A percentile compares a stretch with the other conserved stretches of the same genome.
Evolutionary conservation across 2,888 invertebrate species (phyloP).

Genomic region (Tinea trinotella): DNA sequence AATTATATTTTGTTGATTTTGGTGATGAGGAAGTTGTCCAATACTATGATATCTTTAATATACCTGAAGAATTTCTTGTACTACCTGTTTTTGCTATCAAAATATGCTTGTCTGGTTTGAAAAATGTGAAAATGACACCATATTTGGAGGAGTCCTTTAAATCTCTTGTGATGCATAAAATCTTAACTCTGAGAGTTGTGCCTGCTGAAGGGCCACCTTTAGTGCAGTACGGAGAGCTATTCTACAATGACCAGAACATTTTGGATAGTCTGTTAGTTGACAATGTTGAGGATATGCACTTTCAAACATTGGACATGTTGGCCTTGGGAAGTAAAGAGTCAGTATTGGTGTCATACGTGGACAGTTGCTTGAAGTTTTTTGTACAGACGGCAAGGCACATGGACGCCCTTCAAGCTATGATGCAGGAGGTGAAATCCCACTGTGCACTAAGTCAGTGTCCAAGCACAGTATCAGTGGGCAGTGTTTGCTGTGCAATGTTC

Average conservation of each 20-base stretch:
- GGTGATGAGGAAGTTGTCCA: constrained; percentile 83
- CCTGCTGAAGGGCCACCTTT: constrained; percentile 79
- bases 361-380: constrained; percentile 81
- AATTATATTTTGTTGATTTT: constrained; percentile 86
- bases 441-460: constrained; percentile 66
- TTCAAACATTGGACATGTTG: constrained; percentile 50
- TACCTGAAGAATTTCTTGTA: constrained; percentile 80
- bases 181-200: constrained; percentile 76
- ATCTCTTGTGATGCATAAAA: constrained; percentile 75
- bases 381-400: constrained; percentile 78
- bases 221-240: constrained; percentile 82
- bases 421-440: constrained; percentile 76
- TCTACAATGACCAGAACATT: constrained; percentile 72
- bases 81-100: constrained; percentile 83
- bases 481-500: constrained; percentile 86
- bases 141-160: constrained; percentile 80
- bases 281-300: constrained; percentile 42
- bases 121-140: constrained; percentile 72
- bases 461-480: constrained; percentile 67
- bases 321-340: constrained; percentile 50
- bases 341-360: constrained; percentile 76
- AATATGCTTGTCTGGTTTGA: constrained; percentile 80
- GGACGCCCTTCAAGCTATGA: constrained; percentile 74
- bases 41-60: constrained; percentile 80
- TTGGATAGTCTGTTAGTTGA: constrained; percentile 67